These are phyloP conservation scores for Eilema caniola DNA, from an alignment of 2,888 invertebrate species.

Conservation along the genomic window DNA sequence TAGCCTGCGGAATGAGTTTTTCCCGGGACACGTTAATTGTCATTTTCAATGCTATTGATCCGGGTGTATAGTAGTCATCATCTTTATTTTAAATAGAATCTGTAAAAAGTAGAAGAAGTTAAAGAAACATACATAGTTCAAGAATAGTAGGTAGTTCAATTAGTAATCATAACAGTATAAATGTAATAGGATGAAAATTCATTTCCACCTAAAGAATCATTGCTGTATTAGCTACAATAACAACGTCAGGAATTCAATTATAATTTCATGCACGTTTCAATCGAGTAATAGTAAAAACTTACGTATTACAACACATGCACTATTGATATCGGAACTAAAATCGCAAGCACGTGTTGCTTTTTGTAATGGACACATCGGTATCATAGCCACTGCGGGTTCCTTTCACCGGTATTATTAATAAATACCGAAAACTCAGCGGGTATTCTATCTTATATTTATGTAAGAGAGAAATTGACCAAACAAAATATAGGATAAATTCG, in stretches of 20 bases:
- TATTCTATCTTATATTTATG: neutral
- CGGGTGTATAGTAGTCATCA: no score
- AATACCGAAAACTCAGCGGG: slow-evolving; percentile 27
- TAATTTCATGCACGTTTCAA: slow-evolving; percentile 9
- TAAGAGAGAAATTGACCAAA: no score
- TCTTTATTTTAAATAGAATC: no score
- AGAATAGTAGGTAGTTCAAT: no score
- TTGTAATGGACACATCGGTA: slow-evolving; percentile 22
- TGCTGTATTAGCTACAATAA: neutral
- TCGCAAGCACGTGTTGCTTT: slow-evolving; percentile 28
- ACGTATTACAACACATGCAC: slow-evolving; percentile 20
- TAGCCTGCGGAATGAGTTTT: no score
- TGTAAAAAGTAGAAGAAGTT: no score
- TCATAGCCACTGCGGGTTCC: slow-evolving; percentile 23
- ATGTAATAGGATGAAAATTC: neutral
- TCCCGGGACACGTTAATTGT: no score
- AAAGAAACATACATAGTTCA: no score
- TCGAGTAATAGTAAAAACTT: slow-evolving; percentile 15
- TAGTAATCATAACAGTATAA: no score
- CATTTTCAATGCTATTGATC: no score
- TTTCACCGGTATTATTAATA: slow-evolving; percentile 41
- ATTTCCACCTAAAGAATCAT: neutral
- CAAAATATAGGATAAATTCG: no score
- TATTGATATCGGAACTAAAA: slow-evolving; percentile 17
- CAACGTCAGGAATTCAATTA: slow-evolving; percentile 11